Base-by-base conservation (phyloP, 2,888 invertebrate genomes). In the Tromatobia lineatoria region DNA sequence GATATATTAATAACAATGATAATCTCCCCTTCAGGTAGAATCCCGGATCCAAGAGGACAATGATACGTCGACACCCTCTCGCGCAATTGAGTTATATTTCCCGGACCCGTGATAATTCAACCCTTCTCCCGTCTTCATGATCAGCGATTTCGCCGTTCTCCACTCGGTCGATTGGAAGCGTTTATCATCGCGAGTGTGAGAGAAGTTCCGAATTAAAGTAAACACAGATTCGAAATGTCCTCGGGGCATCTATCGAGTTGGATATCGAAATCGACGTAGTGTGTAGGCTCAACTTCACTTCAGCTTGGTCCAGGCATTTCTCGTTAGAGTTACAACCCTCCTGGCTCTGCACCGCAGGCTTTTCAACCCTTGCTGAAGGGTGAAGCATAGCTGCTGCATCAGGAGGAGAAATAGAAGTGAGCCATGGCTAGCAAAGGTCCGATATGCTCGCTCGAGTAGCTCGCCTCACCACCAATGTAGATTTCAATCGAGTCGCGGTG, bases 401-500 rank as follows among this genome's bases (percentile, higher is more conserved):
- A 18, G 52, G 52, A 64, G 20, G 86, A 86, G 87, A 87, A 76
- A 75, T 45, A 34, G 70, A 61, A 50, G 67, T n/a, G 50, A 70
- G 70, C 74, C 42, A 6, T n/a, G 38, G 38, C 64, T 57, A 70
- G 61, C 76, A 78, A 83, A 77, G 80, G 76, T 76, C 77, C 69
- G 80, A 83, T 81, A 81, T 79, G 61, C 57, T 61, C 87, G 86
- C 74, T 86, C 82, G 85, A 86, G 88, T 83, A 83, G 38, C 86
- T 87, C 87, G 87, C 86, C 84, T 88, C 88, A 88, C 88, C 90
- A 88, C 88, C 86, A 88, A 89, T 89, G 90, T 89, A 90, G 89
- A 91, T 92, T 91, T 90, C 91, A 89, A 91, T 91, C 87, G 90
- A 87, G 87, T 71, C 59, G 38, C 34, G 88, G 86, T 90, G 89